Evolutionary conservation across 2,797 vertebrate genomes (phyloP), one percentile per base, ranked within the genome.

Genomic region (Eupleurogrammus muticus): DNA sequence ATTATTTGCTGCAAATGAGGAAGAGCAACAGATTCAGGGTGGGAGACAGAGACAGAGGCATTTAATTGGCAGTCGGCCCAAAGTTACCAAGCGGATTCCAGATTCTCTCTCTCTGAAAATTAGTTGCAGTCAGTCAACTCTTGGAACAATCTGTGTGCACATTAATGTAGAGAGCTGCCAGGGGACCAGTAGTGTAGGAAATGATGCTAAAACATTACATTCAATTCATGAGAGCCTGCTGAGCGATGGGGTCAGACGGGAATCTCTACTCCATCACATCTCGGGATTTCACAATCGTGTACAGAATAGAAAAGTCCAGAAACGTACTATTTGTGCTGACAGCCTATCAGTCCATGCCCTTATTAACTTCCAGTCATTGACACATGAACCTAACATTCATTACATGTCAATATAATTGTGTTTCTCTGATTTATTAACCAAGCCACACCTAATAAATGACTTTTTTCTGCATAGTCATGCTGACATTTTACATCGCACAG

Each of bases 1-100:
- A 88, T 80, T 82, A 80, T 85, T 83, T 79, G 69, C 63, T 67
- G 60, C 51, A 82, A 84, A 83, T 77, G 76, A 83, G 69, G 61
- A 66, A 65, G 23, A n/a, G 66, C n/a, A 38, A 23, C n/a, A 16
- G 46, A 84, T 60, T 67, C 48, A 63, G 32, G 21, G 40, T n/a
- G 47, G 62, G 54, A 55, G 51, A 55, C 32, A 24, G 42, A 48
- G 59, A 53, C 49, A 24, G 44, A 60, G 44, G 13, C 53, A 57
- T 81, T 81, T 73, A 83, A 78, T 84, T 84, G 75, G 76, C 62
- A 57, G 24, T 34, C 49, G 34, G n/a, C 34, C 65, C 53, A 75
- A 58, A 75, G 83, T 76, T 71, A 62, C 51, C 24, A 53, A 63
- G 23, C 46, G 36, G 52, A 77, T 40, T 47, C n/a, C 8, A 19